Percentiles rank a stretch among this genome's conserved stretches.
Evolutionary conservation across 23 tunicate genomes (phyloP).

Genomic region (Halocynthia roretzi): DNA sequence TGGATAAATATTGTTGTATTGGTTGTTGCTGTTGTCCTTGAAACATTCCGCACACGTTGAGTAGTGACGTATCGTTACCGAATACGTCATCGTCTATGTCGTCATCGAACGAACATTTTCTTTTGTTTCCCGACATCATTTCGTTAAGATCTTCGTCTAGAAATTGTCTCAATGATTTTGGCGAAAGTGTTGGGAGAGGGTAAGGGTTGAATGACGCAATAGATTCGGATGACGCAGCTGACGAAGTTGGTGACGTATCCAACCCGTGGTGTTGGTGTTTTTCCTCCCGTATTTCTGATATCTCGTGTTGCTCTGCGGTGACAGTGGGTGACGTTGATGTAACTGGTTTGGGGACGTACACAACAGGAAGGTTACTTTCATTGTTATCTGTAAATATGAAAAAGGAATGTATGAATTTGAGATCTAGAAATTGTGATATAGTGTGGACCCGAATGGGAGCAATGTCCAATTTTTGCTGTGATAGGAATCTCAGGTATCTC

Average conservation of each 20-base stretch:
- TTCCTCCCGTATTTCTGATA: no score
- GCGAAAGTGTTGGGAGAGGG: constrained; percentile 34
- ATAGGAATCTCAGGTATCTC: no score
- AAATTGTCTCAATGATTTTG: constrained; percentile 24
- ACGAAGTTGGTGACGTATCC: background rate
- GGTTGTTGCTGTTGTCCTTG: background rate
- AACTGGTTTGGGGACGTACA: constrained; percentile 16
- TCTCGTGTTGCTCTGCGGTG: background rate
- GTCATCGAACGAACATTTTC: constrained; percentile 22
- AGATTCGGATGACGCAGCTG: constrained; percentile 1
- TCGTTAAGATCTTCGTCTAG: constrained; percentile 15
- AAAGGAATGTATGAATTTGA: background rate
- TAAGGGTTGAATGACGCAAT: constrained; percentile 1
- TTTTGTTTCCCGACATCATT: constrained; percentile 7
- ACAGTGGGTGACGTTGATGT: background rate
- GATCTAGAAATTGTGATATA: no score
- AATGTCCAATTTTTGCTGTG: no score
- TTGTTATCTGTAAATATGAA: background rate
- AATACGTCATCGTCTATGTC: constrained; percentile 54
- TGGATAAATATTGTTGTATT: background rate
- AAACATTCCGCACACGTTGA: constrained; percentile 2
- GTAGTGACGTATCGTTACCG: constrained; percentile 7
- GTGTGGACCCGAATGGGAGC: no score
- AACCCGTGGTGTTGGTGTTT: background rate
- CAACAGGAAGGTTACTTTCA: constrained; percentile 10